Evolutionary conservation across 2,797 vertebrate species (phyloP).

Genomic region (Staurois parvus): DNA sequence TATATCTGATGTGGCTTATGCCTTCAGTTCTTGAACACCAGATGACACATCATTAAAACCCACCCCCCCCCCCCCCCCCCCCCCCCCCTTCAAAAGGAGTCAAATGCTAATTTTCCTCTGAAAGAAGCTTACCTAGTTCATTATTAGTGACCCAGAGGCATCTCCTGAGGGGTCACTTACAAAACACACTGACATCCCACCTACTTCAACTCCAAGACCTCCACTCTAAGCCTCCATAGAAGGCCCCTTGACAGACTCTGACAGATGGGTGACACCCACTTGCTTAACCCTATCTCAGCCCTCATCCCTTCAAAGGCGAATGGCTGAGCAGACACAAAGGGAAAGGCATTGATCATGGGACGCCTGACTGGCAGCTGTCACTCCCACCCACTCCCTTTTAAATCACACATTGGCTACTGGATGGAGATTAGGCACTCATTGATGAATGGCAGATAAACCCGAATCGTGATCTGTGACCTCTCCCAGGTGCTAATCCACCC

Average conservation of each 20-base stretch:
- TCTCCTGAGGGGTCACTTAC: constrained; percentile 23
- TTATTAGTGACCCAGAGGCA: constrained; percentile 5
- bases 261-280: constrained; percentile 59
- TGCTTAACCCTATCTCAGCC: constrained; percentile 34
- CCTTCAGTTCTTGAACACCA: not conserved
- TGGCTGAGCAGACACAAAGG: constrained; percentile 27
- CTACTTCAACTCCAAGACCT: constrained; percentile 14
- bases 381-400: constrained; percentile 14
- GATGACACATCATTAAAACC: not conserved
- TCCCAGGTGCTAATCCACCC: constrained; percentile 50
- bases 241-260: constrained; percentile 31
- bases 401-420: not conserved
- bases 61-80: too few relatives aligned
- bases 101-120: constrained; percentile 45
- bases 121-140: constrained; percentile 43
- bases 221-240: constrained; percentile 9
- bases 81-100: not conserved
- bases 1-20: not conserved
- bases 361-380: constrained; percentile 58
- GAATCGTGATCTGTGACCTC: constrained; percentile 40
- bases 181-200: constrained; percentile 34
- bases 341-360: not conserved
- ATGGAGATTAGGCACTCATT: constrained; percentile 36
- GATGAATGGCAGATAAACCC: constrained; percentile 43
- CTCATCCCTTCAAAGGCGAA: constrained; percentile 39